Base-by-base conservation (phyloP, 2,888 invertebrate species). In the Drosophila vallismaia region DNA sequence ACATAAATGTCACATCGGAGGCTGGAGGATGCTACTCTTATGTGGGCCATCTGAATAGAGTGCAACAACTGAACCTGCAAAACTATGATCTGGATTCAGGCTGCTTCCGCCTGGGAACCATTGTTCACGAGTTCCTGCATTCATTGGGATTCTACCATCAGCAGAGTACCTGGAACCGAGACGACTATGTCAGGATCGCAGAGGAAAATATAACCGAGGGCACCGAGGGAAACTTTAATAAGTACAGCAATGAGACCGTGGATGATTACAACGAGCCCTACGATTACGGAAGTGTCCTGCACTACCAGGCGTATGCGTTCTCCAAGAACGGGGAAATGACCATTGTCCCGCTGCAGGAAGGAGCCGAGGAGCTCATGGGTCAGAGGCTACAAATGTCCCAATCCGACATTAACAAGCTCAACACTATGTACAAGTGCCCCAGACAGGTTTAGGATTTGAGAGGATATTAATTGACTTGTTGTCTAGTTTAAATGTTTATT, bases 271-370 rank as follows among this genome's bases (percentile, higher is more conserved):
- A 94, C 1, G 93, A 95, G 29, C 90, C 92, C 0, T 96, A 96
- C 82, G 96, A 96, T 89, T 96, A 94, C 89, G 93, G 93, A 74
- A 95, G 95, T 74, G 94, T 96, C 1, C 95, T 96, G 95, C 96
- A 96, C 86, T 96, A 96, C 89, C 94, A 95, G 0, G 93, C 93
- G 10, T 94, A 93, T 36, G 95, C 95, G 0, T 96, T 96, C 91
- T 94, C 95, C 0, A 93, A 88, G 66, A 96, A 96, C 88, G 93
- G 93, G 0, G 90, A 93, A 81, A 93, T 94, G 49, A 96, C 96
- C 0, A 95, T 96, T 54, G 92, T 94, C 19, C 92, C 95, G 0
- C 46, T 70, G 4, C 45, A 72, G 14, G 48, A 53, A 4, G 75
- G 70, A 5, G 85, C 64, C 3, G 85, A 73, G 8, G 46, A 66